Conservation (phyloP, 2,888 invertebrate species). For the Torymus aiolomorphi region DNA sequence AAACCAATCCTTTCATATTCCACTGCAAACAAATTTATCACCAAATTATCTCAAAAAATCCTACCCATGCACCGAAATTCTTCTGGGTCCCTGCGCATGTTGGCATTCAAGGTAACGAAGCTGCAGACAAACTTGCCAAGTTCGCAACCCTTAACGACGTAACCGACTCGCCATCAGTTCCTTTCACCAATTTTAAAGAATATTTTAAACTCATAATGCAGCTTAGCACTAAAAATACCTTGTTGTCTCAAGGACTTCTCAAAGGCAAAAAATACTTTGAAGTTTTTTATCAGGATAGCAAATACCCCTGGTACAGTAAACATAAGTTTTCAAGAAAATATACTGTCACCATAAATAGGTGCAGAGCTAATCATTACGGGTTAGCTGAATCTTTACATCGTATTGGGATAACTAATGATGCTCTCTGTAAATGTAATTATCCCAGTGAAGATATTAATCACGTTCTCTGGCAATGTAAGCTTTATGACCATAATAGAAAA, state of each 20-base stretch:
- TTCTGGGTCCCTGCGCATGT: not conserved
- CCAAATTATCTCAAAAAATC: slow-evolving; percentile 7
- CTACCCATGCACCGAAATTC: slow-evolving; percentile 9
- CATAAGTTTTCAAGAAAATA: not conserved
- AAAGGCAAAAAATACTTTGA: slow-evolving; percentile 2
- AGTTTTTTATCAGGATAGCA: not conserved
- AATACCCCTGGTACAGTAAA: not conserved
- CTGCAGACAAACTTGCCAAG: not conserved
- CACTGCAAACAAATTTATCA: not conserved
- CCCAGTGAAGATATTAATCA: no score
- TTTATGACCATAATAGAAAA: no score
- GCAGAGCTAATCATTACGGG: not conserved
- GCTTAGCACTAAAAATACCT: not conserved
- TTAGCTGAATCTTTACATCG: not conserved
- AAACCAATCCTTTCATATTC: slow-evolving; percentile 17
- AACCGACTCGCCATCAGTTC: not conserved
- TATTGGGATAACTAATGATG: not conserved
- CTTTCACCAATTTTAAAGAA: not conserved
- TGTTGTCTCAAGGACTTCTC: not conserved
- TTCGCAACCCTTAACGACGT: not conserved
- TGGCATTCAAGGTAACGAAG: not conserved
- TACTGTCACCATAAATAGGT: not conserved
- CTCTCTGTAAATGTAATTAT: no score
- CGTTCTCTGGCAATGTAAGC: no score
- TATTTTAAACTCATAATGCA: not conserved